Percentiles rank a stretch among this genome's conserved stretches.
Evolutionary conservation across 1,140 invertebrate genomes (phyloP).

Genomic region (Lepidotrigona ventralis): DNA sequence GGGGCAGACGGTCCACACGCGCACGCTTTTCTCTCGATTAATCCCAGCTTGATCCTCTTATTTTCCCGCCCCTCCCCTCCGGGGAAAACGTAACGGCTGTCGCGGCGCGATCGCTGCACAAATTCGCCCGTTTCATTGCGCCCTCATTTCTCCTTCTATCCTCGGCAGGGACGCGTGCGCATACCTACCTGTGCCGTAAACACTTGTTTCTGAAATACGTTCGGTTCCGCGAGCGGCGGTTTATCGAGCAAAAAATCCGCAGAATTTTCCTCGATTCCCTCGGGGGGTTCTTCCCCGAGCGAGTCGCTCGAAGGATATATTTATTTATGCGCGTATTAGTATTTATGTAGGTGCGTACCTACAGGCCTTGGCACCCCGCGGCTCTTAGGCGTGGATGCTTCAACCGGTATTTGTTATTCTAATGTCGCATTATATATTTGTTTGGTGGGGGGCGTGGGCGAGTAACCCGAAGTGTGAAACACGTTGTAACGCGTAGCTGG

Average conservation of each 20-base stretch:
- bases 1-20: not conserved
- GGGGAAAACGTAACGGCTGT: not conserved
- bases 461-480: constrained; percentile 74
- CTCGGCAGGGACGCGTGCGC: not conserved
- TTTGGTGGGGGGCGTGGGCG: constrained; percentile 73
- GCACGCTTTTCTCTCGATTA: constrained; percentile 18
- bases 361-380: constrained; percentile 67
- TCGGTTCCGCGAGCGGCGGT: not conserved
- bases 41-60: not conserved
- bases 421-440: constrained; percentile 76
- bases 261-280: constrained; percentile 42
- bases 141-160: not conserved
- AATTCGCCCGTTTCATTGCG: not conserved
- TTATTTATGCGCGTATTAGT: constrained; percentile 71
- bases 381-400: constrained; percentile 72
- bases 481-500: constrained; percentile 72
- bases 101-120: not conserved
- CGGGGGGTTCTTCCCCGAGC: not conserved
- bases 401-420: constrained; percentile 76
- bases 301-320: constrained; percentile 60
- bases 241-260: constrained; percentile 22
- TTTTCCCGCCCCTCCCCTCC: not conserved
- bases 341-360: constrained; percentile 61
- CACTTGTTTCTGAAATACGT: constrained; percentile 1
- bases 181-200: not conserved